Conservation (phyloP, 2,797 vertebrate species). For the Acipenser transmontanus region DNA sequence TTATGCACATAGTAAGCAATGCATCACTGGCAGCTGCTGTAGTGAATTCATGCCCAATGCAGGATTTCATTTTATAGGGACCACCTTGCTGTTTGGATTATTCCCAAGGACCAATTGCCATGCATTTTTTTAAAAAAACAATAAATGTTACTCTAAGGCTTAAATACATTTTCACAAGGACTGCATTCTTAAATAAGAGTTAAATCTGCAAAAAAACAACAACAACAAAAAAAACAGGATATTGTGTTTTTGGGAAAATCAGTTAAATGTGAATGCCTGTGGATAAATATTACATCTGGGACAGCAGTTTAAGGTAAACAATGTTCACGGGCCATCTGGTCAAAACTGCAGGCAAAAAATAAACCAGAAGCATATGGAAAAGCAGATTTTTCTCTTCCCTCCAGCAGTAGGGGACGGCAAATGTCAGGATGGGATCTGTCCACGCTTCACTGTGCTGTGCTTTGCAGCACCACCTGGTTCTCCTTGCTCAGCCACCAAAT, state of each 20-base stretch:
- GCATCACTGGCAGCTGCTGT: no score
- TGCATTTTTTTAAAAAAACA: no score
- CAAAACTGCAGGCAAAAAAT: slow-evolving; percentile 75
- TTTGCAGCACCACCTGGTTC: slow-evolving; percentile 97
- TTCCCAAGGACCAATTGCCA: no score
- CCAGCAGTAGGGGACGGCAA: slow-evolving; percentile 86
- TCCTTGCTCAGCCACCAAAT: slow-evolving; percentile 94
- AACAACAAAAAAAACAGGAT: no score
- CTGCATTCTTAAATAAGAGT: no score
- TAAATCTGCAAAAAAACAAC: no score
- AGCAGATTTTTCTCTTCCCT: slow-evolving; percentile 97
- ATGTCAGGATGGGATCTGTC: slow-evolving; percentile 78
- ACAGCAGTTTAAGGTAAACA: slow-evolving; percentile 91
- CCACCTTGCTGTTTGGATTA: no score
- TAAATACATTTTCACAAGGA: no score
- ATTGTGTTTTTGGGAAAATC: slow-evolving; percentile 21
- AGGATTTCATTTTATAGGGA: no score
- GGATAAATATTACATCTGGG: slow-evolving; percentile 80
- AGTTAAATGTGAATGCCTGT: slow-evolving; percentile 50
- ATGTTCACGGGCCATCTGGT: slow-evolving; percentile 96
- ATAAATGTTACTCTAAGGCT: no score
- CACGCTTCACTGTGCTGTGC: slow-evolving; percentile 89
- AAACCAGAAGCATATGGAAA: slow-evolving; percentile 98
- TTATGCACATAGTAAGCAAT: no score
- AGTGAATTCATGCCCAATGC: no score